A percentile compares a stretch with the other conserved stretches of the same genome.
Conservation (phyloP, 2,888 invertebrate species). For the Charanyca ferruginea region DNA sequence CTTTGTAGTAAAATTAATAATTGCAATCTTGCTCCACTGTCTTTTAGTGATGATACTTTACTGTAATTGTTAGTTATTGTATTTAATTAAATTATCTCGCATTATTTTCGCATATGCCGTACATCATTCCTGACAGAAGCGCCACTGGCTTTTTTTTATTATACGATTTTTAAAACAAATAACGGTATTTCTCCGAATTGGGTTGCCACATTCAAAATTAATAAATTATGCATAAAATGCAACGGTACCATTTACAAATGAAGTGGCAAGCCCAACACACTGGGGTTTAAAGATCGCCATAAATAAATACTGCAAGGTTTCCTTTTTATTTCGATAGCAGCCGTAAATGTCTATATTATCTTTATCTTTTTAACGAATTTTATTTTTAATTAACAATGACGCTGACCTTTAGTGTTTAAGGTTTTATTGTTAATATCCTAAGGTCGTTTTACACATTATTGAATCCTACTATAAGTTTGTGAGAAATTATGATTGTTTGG, state of each 20-base stretch:
- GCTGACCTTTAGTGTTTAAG: neutral
- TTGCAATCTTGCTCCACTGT: neutral
- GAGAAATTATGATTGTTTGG: no score
- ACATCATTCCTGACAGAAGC: neutral
- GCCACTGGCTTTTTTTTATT: neutral
- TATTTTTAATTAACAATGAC: constrained; percentile 5
- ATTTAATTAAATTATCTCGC: neutral
- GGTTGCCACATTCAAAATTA: neutral
- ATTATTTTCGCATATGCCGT: no score
- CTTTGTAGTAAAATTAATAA: neutral
- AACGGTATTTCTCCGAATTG: neutral
- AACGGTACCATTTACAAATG: neutral
- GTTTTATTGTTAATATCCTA: neutral
- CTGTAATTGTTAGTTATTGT: no score
- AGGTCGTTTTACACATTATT: neutral
- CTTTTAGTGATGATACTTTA: neutral
- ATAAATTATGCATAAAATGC: constrained; percentile 26
- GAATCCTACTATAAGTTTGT: no score
- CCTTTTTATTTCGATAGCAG: constrained; percentile 8
- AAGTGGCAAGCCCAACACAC: neutral
- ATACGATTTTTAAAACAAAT: neutral
- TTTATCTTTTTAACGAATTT: constrained; percentile 2
- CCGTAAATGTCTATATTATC: constrained; percentile 1
- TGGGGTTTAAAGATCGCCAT: constrained; percentile 22
- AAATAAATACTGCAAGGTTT: neutral